Conservation (phyloP, 2,888 invertebrate genomes). For the Oscheius sp. region DNA sequence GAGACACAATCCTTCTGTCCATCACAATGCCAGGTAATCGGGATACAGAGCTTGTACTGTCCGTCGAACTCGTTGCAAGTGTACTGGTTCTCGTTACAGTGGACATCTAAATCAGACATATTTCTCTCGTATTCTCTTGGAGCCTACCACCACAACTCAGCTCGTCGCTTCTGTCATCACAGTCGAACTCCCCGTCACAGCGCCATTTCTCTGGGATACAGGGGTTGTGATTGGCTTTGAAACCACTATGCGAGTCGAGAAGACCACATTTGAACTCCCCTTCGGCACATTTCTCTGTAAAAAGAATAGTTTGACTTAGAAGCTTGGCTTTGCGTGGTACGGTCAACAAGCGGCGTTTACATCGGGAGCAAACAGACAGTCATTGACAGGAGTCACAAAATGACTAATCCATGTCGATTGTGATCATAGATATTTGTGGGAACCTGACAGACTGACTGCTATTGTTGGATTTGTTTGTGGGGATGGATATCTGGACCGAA, state of each 20-base stretch:
- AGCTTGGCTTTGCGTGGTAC: slow-evolving; percentile 1
- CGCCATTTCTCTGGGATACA: slow-evolving; percentile 69
- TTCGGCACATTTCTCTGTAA: slow-evolving; percentile 38
- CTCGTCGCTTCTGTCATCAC: slow-evolving; percentile 67
- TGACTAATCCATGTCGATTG: neutral
- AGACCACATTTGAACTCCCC: slow-evolving; percentile 50
- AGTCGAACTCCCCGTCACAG: slow-evolving; percentile 70
- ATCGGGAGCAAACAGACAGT: slow-evolving; percentile 8
- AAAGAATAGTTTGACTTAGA: neutral
- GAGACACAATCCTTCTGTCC: slow-evolving; percentile 68
- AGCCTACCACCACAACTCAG: slow-evolving; percentile 44
- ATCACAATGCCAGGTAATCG: slow-evolving; percentile 68
- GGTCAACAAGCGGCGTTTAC: slow-evolving; percentile 18
- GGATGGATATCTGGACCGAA: too few species aligned
- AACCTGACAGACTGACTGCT: neutral
- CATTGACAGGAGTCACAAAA: neutral
- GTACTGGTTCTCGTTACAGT: slow-evolving; percentile 60
- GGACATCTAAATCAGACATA: slow-evolving; percentile 46
- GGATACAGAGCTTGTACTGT: slow-evolving; percentile 66
- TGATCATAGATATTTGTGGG: neutral
- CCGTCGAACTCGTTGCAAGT: slow-evolving; percentile 64
- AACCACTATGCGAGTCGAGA: neutral
- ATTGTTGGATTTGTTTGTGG: neutral
- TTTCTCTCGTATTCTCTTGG: neutral
- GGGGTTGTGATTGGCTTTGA: slow-evolving; percentile 33